Evolutionary conservation across 1,140 invertebrate genomes (phyloP), one percentile per base, ranked within the genome.

Genomic region (Acromyrmex charruanus): DNA sequence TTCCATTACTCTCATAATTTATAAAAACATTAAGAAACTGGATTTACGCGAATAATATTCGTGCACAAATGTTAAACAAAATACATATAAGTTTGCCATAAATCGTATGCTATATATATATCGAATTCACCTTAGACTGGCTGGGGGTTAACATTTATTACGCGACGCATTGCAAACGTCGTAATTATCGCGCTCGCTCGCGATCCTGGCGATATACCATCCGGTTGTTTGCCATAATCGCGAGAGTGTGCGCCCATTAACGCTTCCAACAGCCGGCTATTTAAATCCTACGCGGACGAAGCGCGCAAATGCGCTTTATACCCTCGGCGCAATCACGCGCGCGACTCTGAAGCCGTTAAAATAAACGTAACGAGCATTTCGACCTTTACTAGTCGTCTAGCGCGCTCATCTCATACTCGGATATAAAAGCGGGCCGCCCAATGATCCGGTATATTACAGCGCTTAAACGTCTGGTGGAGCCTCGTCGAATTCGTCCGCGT

Each of bases 241-340:
- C 35, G 66, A 72, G 66, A 59, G 55, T 72, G 66, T 25, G 35
- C 68, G 80, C 55, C 68, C 25, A 84, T 84, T 82, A 82, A 82
- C 80, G 80, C 68, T 82, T 72, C 53, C 80, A 84, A 84, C 49
- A 44, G 68, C 53, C 39, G 80, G 80, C 80, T 84, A 84, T 84
- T 74, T 74, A 74, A 84, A 74, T 74, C 74, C 68, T 74, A 35
- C 25, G 59, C 63, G 31, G 49, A 55, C 65, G 65, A 18, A 55
- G 77, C 65, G 77, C 69, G 80, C 69, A 74, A 84, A 84, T 74
- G 80, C 80, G 69, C 80, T 84, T 85, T 85, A 85, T 85, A 66
- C 44, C 44, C 74, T 68, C 59, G 44, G 31, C 5, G 77, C 65
- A 79, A 81, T 68, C 65, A 69, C 63, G 65, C 74, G 75, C 39